Evolutionary conservation across 2,113 vertebrate species (phyloP).

Genomic region (Todiramphus chloris): DNA sequence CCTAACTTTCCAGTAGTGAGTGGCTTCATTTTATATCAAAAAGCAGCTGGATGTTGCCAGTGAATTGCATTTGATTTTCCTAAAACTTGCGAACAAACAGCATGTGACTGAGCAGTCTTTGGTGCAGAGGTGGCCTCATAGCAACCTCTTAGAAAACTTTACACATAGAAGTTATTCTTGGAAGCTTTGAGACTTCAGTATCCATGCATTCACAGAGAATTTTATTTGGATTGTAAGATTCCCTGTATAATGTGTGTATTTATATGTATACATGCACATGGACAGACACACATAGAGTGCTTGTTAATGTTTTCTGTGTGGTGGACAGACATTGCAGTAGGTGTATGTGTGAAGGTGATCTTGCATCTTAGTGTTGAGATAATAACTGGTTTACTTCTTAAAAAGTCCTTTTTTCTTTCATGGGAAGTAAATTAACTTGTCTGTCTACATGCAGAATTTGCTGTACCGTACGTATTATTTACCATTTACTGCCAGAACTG

Average conservation of each 20-base stretch:
- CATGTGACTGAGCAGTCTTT: not conserved
- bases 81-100: not conserved
- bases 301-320: constrained; percentile 70
- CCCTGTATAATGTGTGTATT: not conserved
- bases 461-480: constrained; percentile 81
- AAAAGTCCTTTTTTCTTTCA: not conserved
- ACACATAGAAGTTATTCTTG: not conserved
- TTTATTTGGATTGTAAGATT: constrained; percentile 66
- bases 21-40: not conserved
- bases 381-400: not conserved
- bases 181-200: not conserved
- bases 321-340: constrained; percentile 60
- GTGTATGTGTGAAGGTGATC: constrained; percentile 47
- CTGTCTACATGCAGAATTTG: constrained; percentile 75
- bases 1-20: not conserved
- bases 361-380: not conserved
- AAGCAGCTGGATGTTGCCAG: not conserved
- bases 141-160: not conserved
- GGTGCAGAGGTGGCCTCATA: not conserved
- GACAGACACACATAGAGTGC: not conserved
- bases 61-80: not conserved
- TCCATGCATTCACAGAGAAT: not conserved
- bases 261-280: not conserved
- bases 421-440: constrained; percentile 57
- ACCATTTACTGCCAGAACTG: constrained; percentile 49